These are phyloP conservation scores for Platorchestia sp. DNA, from an alignment of 1,140 invertebrate genomes.

Conservation along the genomic window DNA sequence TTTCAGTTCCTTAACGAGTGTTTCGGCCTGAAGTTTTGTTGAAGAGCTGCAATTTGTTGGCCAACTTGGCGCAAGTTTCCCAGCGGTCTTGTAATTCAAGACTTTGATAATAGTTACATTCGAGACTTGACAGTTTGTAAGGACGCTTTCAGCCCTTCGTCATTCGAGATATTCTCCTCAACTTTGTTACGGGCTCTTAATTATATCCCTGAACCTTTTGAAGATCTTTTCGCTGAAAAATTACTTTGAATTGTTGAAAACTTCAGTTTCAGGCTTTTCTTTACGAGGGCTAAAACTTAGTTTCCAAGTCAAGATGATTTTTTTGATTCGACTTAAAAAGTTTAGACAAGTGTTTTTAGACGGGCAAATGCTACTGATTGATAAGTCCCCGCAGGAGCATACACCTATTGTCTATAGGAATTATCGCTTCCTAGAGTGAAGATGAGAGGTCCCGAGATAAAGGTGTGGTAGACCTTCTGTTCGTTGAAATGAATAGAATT, in stretches of 20 bases:
- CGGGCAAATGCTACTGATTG: not conserved
- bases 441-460: too few relatives aligned
- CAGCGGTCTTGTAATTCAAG: not conserved
- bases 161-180: not conserved
- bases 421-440: too few relatives aligned
- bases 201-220: not conserved
- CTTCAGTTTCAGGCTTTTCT: not conserved
- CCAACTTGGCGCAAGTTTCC: not conserved
- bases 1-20: not conserved
- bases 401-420: too few relatives aligned
- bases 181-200: not conserved
- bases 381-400: too few relatives aligned
- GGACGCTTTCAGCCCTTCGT: not conserved
- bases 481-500: too few relatives aligned
- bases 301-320: not conserved
- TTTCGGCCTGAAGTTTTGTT: not conserved
- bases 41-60: not conserved
- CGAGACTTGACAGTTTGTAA: not conserved
- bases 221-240: too few relatives aligned
- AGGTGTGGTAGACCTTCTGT: too few relatives aligned
- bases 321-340: not conserved
- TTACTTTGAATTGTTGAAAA: not conserved
- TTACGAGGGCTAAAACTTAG: not conserved
- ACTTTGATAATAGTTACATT: not conserved
- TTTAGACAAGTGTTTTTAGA: not conserved